phyloP scores from a whole-genome alignment of 2,797 vertebrate species.

The Brachyrhaphis roseni region DNA sequence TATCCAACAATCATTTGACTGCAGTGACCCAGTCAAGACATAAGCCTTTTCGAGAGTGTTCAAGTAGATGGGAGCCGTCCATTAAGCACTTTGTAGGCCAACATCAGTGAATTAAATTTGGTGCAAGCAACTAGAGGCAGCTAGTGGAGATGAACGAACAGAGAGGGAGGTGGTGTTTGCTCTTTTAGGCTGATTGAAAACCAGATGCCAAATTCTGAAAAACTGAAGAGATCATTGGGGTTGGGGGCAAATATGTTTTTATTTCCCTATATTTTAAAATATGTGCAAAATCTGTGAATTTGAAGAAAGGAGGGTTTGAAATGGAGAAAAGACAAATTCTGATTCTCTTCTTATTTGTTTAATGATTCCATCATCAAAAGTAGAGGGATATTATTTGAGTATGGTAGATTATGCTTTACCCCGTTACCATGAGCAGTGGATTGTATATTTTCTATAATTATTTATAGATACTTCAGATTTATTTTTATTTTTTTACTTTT shows the following conservation, averaged over 20 bases:
- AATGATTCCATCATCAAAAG: background rate
- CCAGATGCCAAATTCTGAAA: background rate
- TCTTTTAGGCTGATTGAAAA: background rate
- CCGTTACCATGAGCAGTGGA: background rate
- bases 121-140: background rate
- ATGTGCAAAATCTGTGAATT: background rate
- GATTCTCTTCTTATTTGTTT: background rate
- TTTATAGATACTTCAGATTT: background rate
- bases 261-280: background rate
- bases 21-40: background rate
- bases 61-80: background rate
- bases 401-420: background rate
- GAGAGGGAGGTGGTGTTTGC: background rate
- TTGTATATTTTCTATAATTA: background rate
- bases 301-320: background rate
- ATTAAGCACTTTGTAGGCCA: background rate
- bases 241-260: background rate
- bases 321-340: background rate
- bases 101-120: background rate
- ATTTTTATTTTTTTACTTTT: background rate
- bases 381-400: background rate
- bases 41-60: background rate
- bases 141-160: background rate
- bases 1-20: background rate
- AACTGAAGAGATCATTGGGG: background rate